phyloP scores from a whole-genome alignment of 2,888 invertebrate species.

The Hydraecia micacea region DNA sequence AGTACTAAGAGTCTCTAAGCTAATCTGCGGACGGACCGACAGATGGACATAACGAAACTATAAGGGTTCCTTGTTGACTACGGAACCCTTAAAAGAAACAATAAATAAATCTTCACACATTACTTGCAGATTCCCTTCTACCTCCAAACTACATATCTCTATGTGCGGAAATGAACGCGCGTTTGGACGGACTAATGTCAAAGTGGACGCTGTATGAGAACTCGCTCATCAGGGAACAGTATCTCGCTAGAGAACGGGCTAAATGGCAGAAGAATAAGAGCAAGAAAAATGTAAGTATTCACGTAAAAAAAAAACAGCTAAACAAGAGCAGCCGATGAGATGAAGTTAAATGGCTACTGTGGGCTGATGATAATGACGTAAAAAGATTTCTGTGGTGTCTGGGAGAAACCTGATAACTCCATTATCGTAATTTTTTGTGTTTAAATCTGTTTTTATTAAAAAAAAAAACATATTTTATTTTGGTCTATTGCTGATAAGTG shows the following conservation, averaged over 20 bases:
- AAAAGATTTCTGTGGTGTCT: too few species aligned
- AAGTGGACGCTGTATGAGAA: slow-evolving; percentile 87
- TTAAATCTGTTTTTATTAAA: too few species aligned
- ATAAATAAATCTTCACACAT: not conserved
- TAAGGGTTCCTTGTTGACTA: too few species aligned
- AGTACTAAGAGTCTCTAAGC: too few species aligned
- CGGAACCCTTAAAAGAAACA: too few species aligned
- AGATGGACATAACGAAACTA: too few species aligned
- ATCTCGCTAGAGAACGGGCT: slow-evolving; percentile 76
- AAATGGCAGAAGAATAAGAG: slow-evolving; percentile 82
- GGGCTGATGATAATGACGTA: not conserved
- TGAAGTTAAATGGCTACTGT: not conserved
- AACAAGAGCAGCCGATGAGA: not conserved
- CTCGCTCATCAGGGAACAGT: slow-evolving; percentile 84
- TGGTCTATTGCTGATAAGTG: too few species aligned
- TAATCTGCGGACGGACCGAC: too few species aligned
- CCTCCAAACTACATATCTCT: slow-evolving; percentile 84
- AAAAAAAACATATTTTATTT: too few species aligned
- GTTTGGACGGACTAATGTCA: slow-evolving; percentile 83
- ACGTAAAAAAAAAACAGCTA: not conserved
- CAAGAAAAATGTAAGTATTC: slow-evolving; percentile 80
- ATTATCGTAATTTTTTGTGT: too few species aligned
- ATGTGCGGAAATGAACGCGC: slow-evolving; percentile 85
- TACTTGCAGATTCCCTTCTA: slow-evolving; percentile 81
- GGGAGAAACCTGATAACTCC: too few species aligned